Evolutionary conservation across 2,888 invertebrate genomes (phyloP), one percentile per base, ranked within the genome.

Genomic region (Tinea trinotella): DNA sequence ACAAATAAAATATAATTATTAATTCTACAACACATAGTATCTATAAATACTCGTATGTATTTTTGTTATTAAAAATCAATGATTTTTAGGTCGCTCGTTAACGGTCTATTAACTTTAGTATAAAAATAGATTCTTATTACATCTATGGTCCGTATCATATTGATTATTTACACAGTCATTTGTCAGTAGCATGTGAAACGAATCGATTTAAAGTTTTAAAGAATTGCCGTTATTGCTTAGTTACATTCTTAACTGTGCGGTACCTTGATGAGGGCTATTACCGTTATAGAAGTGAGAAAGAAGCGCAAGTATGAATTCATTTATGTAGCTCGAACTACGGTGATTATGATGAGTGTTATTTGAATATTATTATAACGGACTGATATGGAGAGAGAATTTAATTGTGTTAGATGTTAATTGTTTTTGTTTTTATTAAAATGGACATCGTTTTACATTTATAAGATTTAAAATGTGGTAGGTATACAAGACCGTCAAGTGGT

Each of bases 361-460:
- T 35, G 35, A 40, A 40, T 40, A 40, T n/a, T 13, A 40, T 40
- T 40, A 40, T 13, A 40, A 40, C 40, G 40, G 40, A 40, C 13
- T 30, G 1, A 15, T 40, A 3, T 40, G 13, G n/a, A 12, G n/a
- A 40, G 13, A 6, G 3, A 2, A 40, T 2, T 4, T 40, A 15
- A n/a, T n/a, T n/a, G n/a, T n/a, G n/a, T n/a, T n/a, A n/a, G n/a
- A n/a, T n/a, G n/a, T n/a, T n/a, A n/a, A n/a, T n/a, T n/a, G n/a
- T n/a, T n/a, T n/a, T n/a, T n/a, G n/a, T n/a, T n/a, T n/a, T n/a
- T n/a, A n/a, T n/a, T n/a, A n/a, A n/a, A n/a, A n/a, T n/a, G n/a
- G n/a, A n/a, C n/a, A n/a, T n/a, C n/a, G n/a, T n/a, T n/a, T n/a
- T n/a, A n/a, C n/a, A n/a, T n/a, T n/a, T n/a, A n/a, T n/a, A n/a